Conservation (phyloP, 2,797 vertebrate species). For the Tokudaia tokunoshimensis region DNA sequence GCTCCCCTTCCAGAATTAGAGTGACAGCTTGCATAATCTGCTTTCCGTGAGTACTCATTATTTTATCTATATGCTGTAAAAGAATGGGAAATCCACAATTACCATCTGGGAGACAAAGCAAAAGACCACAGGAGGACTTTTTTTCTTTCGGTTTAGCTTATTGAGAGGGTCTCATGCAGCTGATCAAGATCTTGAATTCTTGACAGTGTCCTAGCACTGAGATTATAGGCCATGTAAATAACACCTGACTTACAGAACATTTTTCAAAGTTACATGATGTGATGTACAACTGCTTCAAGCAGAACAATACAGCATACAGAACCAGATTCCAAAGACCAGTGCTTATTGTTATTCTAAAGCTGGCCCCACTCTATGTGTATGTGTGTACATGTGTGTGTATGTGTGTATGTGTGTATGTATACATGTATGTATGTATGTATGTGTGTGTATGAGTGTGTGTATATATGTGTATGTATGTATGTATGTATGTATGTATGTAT, state of each 20-base stretch:
- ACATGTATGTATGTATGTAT: not conserved
- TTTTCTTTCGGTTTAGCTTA: not conserved
- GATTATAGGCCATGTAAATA: not conserved
- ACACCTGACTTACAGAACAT: not conserved
- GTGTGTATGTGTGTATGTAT: not conserved
- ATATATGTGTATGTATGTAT: no score
- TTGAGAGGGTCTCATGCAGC: not conserved
- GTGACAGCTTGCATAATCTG: slow-evolving; percentile 99
- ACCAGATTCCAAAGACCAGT: slow-evolving; percentile 9
- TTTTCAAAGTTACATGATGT: slow-evolving; percentile 56
- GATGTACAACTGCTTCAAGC: slow-evolving; percentile 21
- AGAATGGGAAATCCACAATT: slow-evolving; percentile 82
- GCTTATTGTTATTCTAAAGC: slow-evolving; percentile 13
- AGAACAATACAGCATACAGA: not conserved
- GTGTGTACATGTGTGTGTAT: not conserved
- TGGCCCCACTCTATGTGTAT: not conserved
- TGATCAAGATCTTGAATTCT: not conserved
- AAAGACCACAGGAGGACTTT: slow-evolving; percentile 45
- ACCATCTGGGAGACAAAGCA: slow-evolving; percentile 63
- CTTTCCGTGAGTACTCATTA: slow-evolving; percentile 99
- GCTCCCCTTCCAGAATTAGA: slow-evolving; percentile 97
- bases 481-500: not conserved
- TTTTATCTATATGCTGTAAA: slow-evolving; percentile 98
- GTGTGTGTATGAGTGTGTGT: no score
- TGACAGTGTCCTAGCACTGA: not conserved